Evolutionary conservation across 30 jellyfish, hydroid and myxozoan species (phyloP), one percentile per base, ranked within the genome.

Genomic region (Hydra vulgaris): DNA sequence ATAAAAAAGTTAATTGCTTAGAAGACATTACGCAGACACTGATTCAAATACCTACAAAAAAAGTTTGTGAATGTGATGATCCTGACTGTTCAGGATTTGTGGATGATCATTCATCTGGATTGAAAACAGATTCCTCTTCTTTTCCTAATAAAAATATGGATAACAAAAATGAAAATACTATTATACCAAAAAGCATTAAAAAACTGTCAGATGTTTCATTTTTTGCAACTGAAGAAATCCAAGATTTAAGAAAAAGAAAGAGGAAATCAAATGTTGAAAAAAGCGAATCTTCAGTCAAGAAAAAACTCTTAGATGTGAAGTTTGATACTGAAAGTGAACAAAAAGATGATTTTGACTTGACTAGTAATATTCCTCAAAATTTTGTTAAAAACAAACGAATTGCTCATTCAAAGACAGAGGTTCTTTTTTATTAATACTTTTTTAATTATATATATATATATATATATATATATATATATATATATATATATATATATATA

Each of bases 301-400:
- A 70, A 70, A 70, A 25, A 8, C 17, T 0, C 15, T 23, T 12
- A 21, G 76, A 23, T 7, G 18, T 16, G 7, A 70, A 70, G 76
- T 70, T 25, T 70, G 18, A 7, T 12, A 18, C 17, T 73, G 80
- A 78, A 78, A 23, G 20, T 78, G 81, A 27, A 52, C 27, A 18
- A 53, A 66, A 78, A 52, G 78, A 54, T 17, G 20, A 53, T 78
- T 27, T 18, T 23, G 21, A 66, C 21, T 77, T 15, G 27, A 74
- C 21, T 70, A 72, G 27, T 25, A 91, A 70, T 52, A 85, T 94
- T 0, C 90, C 80, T 52, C 96, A 95, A 17, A 84, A 71, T 71
- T 96, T 89, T 15, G 87, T 95, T 72, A 26, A 86, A 66, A 91
- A 86, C 73, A 82, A 81, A 70, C 27, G 97, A 53, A 79, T 85